Base-by-base conservation (phyloP, 35 echinoderm and acorn worm species). In the Lytechinus variegatus region DNA sequence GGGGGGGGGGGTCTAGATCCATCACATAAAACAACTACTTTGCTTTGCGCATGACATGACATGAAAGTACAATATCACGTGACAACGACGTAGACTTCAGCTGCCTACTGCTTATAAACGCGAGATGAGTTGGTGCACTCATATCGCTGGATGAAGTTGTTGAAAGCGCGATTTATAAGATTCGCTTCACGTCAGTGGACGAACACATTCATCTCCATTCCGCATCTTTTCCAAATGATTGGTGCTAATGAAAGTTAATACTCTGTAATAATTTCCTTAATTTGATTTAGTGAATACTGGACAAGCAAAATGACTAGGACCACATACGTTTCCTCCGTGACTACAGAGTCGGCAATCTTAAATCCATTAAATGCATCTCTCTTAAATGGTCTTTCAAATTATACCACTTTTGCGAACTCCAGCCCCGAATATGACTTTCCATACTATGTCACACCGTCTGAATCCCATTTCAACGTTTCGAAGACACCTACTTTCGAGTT, bases 401-500 rank as follows among this genome's bases (percentile, higher is more conserved):
- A 44, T 90, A 29, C 88, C 88, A 33, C 88, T 54, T 29, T 28
- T 54, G 88, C 28, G 88, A 90, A 90, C 27, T 90, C 16, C 33
- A 44, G 33, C 88, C 14, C 88, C 5, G 88, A 79, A 52, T 44
- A 54, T 90, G 88, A 54, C 28, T 52, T 90, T 44, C 27, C n/a
- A 52, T 54, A 90, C 52, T 54, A 52, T 2, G 14, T 33, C 5
- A 0, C 3, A 44, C 52, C 52, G 29, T 33, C 88, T 54, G 28
- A 44, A 13, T 90, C 88, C 4, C 33, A 79, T 79, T 79, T 33
- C 88, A 90, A 12, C 29, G 9, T 90, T 1, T 54, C 88, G 5
- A 90, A 90, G 24, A 90, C 92, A 57, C 92, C 92, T 4, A 55
- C 92, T 54, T 93, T 93, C 55, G 92, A 93, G 27, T 57, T 93